A percentile compares a stretch with the other conserved stretches of the same genome.
Evolutionary conservation across 2,113 vertebrate species (phyloP).

Genomic region (Myotis lucifugus): DNA sequence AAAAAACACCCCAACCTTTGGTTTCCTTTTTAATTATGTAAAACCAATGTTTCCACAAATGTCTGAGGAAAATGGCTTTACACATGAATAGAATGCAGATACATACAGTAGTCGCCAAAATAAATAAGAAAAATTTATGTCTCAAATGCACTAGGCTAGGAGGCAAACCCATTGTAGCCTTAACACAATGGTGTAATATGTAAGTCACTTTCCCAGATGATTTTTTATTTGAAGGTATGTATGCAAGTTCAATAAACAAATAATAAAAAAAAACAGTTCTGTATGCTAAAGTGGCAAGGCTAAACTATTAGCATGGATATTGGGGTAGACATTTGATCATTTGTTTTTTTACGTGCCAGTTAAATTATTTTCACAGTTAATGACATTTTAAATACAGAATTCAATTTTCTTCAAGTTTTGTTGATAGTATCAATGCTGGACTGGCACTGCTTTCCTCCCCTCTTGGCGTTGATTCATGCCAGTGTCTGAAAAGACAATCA

Average conservation of each 20-base stretch:
- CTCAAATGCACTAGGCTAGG: background rate
- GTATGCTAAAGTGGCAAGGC: background rate
- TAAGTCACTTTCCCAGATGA: constrained; percentile 41
- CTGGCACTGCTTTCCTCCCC: constrained; percentile 71
- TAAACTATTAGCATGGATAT: background rate
- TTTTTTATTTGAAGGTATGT: constrained; percentile 44
- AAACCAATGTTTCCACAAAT: constrained; percentile 39
- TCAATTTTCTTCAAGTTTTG: constrained; percentile 79
- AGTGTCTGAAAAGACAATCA: constrained; percentile 77
- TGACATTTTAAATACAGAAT: constrained; percentile 75
- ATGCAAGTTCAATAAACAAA: background rate
- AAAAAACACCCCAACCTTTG: background rate
- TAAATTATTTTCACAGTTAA: constrained; percentile 80
- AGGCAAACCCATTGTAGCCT: constrained; percentile 21
- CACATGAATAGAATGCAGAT: background rate
- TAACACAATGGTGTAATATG: constrained; percentile 7
- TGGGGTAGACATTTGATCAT: background rate
- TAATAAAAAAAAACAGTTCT: background rate
- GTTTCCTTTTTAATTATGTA: background rate
- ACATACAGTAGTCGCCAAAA: constrained; percentile 11
- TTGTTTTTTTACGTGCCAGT: background rate
- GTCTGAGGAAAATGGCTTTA: constrained; percentile 2
- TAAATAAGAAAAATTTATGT: background rate
- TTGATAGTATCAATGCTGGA: constrained; percentile 66
- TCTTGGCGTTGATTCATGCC: constrained; percentile 79